These are phyloP conservation scores for Pristionchus exspectatus DNA, from an alignment of 2,888 invertebrate species.

Conservation along the genomic window DNA sequence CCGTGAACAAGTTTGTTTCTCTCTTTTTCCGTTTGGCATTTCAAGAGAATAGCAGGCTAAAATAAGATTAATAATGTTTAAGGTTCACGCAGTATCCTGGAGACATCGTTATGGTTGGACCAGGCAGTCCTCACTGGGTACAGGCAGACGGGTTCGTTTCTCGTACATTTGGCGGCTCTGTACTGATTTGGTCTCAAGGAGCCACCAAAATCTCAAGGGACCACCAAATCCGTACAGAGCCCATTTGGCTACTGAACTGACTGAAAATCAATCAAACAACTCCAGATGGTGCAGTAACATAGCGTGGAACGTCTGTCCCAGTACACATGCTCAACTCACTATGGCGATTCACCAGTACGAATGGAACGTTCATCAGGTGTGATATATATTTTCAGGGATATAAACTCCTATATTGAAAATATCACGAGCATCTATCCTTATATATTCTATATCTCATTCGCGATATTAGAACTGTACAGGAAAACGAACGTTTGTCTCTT, in stretches of 20 bases:
- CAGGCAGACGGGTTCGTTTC: slow-evolving; percentile 79
- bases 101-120: slow-evolving; percentile 99
- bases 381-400: slow-evolving; percentile 84
- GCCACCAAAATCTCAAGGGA: too few relatives aligned
- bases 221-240: too few relatives aligned
- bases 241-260: too few relatives aligned
- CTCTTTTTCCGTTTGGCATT: too few relatives aligned
- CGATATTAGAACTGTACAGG: not conserved
- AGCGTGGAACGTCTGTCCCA: slow-evolving; percentile 99
- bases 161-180: too few relatives aligned
- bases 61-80: not conserved
- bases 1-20: slow-evolving; percentile 86
- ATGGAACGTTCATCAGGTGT: slow-evolving; percentile 85
- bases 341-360: slow-evolving; percentile 96
- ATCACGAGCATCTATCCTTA: slow-evolving; percentile 81
- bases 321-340: slow-evolving; percentile 93
- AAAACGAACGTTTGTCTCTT: not conserved
- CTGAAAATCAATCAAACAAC: not conserved
- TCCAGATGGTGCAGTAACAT: slow-evolving; percentile 99
- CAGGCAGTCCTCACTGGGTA: slow-evolving; percentile 85
- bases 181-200: too few relatives aligned
- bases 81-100: slow-evolving; percentile 93
- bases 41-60: too few relatives aligned
- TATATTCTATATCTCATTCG: not conserved
- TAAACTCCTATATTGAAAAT: too few relatives aligned